Evolutionary conservation across 2,113 vertebrate genomes (phyloP).

Genomic region (Piaya cayana): DNA sequence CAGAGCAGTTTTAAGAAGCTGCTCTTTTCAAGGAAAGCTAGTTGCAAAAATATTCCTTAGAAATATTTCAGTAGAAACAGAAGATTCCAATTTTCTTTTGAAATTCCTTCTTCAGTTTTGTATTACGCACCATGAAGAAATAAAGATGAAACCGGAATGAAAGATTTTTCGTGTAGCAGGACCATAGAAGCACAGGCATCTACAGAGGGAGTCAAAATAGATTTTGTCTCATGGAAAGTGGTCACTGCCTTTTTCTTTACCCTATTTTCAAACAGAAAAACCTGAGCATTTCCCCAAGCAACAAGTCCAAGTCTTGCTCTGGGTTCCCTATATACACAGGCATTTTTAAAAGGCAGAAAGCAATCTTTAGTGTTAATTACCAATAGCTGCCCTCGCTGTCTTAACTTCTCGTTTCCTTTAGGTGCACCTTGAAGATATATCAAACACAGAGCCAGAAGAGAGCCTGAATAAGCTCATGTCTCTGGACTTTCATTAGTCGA

Average conservation of each 20-base stretch:
- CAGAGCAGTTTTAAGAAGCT: background rate
- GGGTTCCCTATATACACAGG: background rate
- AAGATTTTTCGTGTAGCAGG: background rate
- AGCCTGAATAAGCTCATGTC: background rate
- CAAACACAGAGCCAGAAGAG: conserved; percentile 28
- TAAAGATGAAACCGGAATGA: background rate
- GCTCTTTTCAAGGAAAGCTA: background rate
- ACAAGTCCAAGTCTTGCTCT: background rate
- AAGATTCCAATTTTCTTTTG: background rate
- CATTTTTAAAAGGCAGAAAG: background rate
- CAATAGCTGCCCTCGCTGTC: background rate
- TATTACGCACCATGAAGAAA: background rate
- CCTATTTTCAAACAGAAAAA: background rate
- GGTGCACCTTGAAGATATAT: conserved; percentile 37
- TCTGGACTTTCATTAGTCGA: conserved; percentile 58
- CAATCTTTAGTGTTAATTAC: background rate
- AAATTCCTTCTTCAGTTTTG: background rate
- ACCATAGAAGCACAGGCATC: background rate
- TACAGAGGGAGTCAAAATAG: background rate
- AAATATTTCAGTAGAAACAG: background rate
- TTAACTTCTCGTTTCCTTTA: conserved; percentile 40
- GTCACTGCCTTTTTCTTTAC: background rate
- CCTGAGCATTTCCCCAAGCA: background rate
- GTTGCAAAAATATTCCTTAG: background rate
- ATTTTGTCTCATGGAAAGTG: background rate